Conservation (phyloP, 2,113 vertebrate species). For the Panurus biarmicus region DNA sequence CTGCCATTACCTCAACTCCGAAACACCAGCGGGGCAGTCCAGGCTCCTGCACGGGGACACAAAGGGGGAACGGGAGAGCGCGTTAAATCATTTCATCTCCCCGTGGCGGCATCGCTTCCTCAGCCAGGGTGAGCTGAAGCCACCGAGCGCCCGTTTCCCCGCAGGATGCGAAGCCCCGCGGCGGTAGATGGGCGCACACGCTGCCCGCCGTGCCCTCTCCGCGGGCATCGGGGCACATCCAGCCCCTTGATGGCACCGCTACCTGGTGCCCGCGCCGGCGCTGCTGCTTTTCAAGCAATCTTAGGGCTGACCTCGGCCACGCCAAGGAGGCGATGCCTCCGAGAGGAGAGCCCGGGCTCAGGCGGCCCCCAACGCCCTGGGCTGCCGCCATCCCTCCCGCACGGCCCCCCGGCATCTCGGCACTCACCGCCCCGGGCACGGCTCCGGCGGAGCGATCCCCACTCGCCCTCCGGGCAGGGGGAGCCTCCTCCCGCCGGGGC, state of each 20-base stretch:
- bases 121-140: background rate
- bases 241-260: background rate
- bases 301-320: background rate
- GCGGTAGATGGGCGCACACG: background rate
- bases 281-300: background rate
- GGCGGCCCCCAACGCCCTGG: background rate
- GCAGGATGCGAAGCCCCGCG: background rate
- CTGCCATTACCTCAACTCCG: background rate
- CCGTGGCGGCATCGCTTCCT: background rate
- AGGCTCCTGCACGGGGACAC: background rate
- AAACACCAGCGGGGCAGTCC: background rate
- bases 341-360: background rate
- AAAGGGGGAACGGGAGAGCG: background rate
- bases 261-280: background rate
- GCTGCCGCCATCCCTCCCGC: background rate
- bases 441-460: background rate
- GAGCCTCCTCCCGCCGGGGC: background rate
- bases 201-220: background rate
- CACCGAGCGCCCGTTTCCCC: accelerated
- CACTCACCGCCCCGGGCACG: background rate
- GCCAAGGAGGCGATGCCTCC: background rate
- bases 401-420: background rate
- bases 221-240: background rate
- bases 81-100: background rate
- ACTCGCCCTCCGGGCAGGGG: background rate